Percentiles rank a stretch among this genome's conserved stretches.
Evolutionary conservation across 2,888 invertebrate species (phyloP).

Genomic region (Drosophila eohydei): DNA sequence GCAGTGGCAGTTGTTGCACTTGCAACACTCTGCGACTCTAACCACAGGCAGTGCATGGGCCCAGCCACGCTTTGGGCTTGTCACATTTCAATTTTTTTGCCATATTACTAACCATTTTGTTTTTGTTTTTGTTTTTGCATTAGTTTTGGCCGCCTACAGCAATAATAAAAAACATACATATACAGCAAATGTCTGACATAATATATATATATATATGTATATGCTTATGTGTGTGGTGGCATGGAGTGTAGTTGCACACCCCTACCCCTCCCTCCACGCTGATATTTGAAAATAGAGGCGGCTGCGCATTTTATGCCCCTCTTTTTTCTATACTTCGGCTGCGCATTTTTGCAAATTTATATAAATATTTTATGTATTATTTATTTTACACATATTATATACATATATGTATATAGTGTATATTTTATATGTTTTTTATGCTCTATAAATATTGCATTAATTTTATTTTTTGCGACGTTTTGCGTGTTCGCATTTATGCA

Average conservation of each 20-base stretch:
- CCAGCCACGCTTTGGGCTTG: conserved; percentile 12
- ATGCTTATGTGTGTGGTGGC: not conserved
- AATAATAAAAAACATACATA: conserved; percentile 46
- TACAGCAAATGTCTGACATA: conserved; percentile 5
- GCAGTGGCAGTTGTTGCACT: conserved; percentile 52
- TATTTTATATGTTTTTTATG: conserved; percentile 33
- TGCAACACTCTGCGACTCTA: conserved; percentile 34
- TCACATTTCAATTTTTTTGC: conserved; percentile 51
- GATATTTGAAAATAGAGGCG: conserved; percentile 76
- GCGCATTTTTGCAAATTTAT: conserved; percentile 78
- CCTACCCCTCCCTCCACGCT: conserved; percentile 1
- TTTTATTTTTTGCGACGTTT: conserved; percentile 58
- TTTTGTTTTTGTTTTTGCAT: conserved; percentile 76
- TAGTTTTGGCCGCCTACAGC: conserved; percentile 61
- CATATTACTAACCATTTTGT: conserved; percentile 70
- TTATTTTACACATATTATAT: conserved; percentile 71
- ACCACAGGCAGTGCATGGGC: not conserved
- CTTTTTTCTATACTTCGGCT: conserved; percentile 47
- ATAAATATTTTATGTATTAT: conserved; percentile 80
- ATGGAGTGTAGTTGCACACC: not conserved
- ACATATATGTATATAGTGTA: not conserved
- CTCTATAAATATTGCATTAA: conserved; percentile 76
- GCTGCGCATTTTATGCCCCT: conserved; percentile 69
- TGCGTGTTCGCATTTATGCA: conserved; percentile 65
- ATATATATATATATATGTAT: conserved; percentile 26